Conservation (phyloP, 2,888 invertebrate genomes). For the Hypomecis atomaria region DNA sequence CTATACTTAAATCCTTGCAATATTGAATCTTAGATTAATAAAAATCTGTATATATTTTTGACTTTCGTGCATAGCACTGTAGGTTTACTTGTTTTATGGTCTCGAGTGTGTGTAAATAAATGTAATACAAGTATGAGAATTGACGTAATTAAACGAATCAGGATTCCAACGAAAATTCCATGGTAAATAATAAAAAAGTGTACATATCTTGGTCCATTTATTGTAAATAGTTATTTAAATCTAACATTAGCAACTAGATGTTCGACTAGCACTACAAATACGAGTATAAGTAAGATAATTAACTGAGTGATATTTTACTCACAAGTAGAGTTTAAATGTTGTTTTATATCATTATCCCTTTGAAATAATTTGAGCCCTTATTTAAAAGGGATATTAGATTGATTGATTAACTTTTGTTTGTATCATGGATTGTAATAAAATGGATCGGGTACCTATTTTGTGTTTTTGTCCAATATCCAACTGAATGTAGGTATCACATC, state of each 20-base stretch:
- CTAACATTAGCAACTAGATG: constrained; percentile 45
- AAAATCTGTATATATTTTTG: constrained; percentile 52
- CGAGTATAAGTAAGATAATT: constrained; percentile 18
- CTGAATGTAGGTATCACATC: no score
- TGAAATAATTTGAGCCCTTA: constrained; percentile 83
- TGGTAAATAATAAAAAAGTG: constrained; percentile 47
- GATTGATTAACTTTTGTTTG: constrained; percentile 45
- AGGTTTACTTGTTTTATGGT: constrained; percentile 41
- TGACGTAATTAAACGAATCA: constrained; percentile 54
- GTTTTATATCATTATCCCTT: constrained; percentile 73
- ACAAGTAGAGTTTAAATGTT: constrained; percentile 43
- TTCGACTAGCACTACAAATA: constrained; percentile 40
- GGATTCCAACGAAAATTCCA: constrained; percentile 63
- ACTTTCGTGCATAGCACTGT: constrained; percentile 70
- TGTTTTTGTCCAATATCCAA: constrained; percentile 5
- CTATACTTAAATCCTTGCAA: constrained; percentile 39
- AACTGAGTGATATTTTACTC: constrained; percentile 39
- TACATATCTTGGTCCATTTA: constrained; percentile 71
- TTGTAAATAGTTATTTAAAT: constrained; percentile 55
- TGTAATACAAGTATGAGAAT: constrained; percentile 50
- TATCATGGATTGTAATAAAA: constrained; percentile 60
- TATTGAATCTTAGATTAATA: constrained; percentile 26
- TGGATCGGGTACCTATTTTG: constrained; percentile 31
- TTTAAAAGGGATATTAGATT: constrained; percentile 81
- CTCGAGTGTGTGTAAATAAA: constrained; percentile 57